Evolutionary conservation across 2,113 vertebrate genomes (phyloP), one percentile per base, ranked within the genome.

Genomic region (Hippocampus comes): DNA sequence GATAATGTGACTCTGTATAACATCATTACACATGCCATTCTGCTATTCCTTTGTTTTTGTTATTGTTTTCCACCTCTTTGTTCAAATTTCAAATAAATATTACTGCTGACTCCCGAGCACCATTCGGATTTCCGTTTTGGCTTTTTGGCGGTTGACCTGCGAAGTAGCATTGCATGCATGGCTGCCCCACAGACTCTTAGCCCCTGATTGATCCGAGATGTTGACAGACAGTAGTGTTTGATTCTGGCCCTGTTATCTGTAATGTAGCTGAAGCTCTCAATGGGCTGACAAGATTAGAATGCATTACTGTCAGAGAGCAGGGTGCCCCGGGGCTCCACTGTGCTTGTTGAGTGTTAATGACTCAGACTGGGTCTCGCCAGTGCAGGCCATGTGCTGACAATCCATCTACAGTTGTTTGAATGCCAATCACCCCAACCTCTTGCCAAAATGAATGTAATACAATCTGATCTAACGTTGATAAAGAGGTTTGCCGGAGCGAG

Each of bases 271-370:
- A 82, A 83, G 76, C 88, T 90, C 84, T 91, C 89, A 89, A 88
- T 88, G 82, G 84, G 68, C 86, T 87, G 89, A 89, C 80, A 85
- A 87, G 87, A 92, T 92, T 92, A 91, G 87, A 91, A 89, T 87
- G 84, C 90, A 90, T 91, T 90, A 88, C 82, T 87, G 88, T 88
- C 86, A 86, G 89, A 89, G 78, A 84, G 79, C 85, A 81, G 68
- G 73, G 85, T 72, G 82, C 73, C 88, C 85, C 78, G 80, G 83
- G 87, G 88, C 83, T 85, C 85, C 88, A 80, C 77, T 67, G 53
- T 66, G 84, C 87, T 75, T 59, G 81, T 77, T 84, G 87, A 80
- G 87, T 84, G 83, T 87, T 91, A 91, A 92, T 90, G 85, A 91
- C 88, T 91, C 70, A 76, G 83, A 80, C 84, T 78, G 51, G 57